Percentiles rank a stretch among this genome's conserved stretches.
Conservation (phyloP, 2,797 vertebrate genomes). For the Spinus olivaceus region DNA sequence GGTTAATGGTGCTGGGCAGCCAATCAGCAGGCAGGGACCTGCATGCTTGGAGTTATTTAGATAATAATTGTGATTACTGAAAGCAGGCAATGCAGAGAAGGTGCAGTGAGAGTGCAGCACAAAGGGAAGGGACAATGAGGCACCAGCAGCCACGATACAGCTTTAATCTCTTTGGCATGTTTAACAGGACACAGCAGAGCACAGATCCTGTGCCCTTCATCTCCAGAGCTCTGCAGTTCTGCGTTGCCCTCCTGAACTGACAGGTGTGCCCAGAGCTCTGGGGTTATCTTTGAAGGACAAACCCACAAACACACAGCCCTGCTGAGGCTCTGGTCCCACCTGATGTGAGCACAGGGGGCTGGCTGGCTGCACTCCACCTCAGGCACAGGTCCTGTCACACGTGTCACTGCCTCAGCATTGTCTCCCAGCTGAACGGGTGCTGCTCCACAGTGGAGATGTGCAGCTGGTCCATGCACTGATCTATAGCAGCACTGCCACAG, state of each 20-base stretch:
- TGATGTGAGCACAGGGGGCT: neutral
- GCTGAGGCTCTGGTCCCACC: neutral
- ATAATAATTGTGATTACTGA: neutral
- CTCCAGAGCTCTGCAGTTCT: neutral
- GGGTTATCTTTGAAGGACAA: neutral
- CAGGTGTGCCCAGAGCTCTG: neutral
- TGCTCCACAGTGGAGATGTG: neutral
- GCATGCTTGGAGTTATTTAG: neutral
- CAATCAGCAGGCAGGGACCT: neutral
- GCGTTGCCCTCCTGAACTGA: neutral
- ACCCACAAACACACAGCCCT: neutral
- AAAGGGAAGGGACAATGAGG: neutral
- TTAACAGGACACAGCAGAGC: neutral
- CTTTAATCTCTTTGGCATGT: neutral
- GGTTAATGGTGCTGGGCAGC: neutral
- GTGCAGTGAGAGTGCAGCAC: neutral
- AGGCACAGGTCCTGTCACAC: neutral
- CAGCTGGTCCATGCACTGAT: neutral
- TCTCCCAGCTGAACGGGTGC: neutral
- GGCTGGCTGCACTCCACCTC: accelerated
- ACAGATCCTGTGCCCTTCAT: neutral
- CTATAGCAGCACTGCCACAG: accelerated
- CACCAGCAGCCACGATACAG: neutral
- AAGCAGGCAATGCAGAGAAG: neutral
- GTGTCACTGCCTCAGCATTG: neutral